Evolutionary conservation across 2,797 vertebrate species (phyloP).

Genomic region (Sitta carolinensis): DNA sequence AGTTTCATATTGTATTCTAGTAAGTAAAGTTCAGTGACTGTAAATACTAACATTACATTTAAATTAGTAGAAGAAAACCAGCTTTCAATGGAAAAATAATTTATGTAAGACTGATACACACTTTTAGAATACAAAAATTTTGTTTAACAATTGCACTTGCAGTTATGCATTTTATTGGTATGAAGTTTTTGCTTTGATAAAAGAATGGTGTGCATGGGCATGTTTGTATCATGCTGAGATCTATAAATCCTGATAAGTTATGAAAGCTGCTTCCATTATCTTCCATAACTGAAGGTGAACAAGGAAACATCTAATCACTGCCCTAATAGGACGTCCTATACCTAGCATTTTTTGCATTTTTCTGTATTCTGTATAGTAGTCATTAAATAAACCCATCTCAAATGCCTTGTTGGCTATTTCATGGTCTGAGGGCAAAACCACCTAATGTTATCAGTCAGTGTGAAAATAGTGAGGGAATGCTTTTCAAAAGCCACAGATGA

Average conservation of each 20-base stretch:
- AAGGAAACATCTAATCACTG: neutral
- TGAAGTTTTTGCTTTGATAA: neutral
- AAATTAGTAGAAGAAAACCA: neutral
- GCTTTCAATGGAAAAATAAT: neutral
- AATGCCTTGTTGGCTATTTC: neutral
- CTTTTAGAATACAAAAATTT: neutral
- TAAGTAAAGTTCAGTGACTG: neutral
- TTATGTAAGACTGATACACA: neutral
- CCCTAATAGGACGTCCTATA: neutral
- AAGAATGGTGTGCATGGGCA: neutral
- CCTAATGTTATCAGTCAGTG: neutral
- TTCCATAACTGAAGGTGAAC: constrained; percentile 20
- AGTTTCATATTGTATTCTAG: neutral
- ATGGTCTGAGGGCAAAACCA: neutral
- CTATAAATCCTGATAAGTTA: neutral
- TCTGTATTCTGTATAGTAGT: neutral
- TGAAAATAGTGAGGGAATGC: neutral
- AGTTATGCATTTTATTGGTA: neutral
- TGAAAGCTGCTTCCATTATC: neutral
- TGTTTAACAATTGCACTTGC: neutral
- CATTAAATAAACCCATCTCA: neutral
- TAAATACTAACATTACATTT: neutral
- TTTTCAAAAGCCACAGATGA: neutral
- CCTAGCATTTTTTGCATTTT: neutral
- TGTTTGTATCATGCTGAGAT: neutral